A percentile compares a stretch with the other conserved stretches of the same genome.
Evolutionary conservation across 2,888 invertebrate genomes (phyloP).

Genomic region (Andrena bicolor): DNA sequence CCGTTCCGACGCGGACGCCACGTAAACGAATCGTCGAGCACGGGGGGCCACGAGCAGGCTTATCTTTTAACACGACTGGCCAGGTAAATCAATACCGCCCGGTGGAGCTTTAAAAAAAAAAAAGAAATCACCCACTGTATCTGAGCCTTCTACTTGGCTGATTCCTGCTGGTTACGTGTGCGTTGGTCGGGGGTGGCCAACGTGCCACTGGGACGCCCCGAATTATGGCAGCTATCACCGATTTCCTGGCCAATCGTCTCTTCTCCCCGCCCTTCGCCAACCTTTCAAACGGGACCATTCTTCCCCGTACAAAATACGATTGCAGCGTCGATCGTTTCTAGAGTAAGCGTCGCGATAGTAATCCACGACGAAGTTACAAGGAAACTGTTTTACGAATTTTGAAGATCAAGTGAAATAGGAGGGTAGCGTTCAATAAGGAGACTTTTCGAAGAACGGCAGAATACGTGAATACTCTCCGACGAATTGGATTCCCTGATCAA

Average conservation of each 20-base stretch:
- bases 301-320: neutral
- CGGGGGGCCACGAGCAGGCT: conserved; percentile 43
- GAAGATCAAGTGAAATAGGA: neutral
- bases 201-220: conserved; percentile 56
- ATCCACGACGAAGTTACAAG: neutral
- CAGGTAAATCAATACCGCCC: conserved; percentile 66
- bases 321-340: no score
- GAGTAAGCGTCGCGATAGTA: no score
- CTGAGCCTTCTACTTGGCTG: conserved; percentile 63
- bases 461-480: neutral
- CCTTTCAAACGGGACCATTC: neutral
- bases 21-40: conserved; percentile 41
- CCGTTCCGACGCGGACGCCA: conserved; percentile 17
- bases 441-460: neutral
- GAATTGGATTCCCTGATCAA: neutral
- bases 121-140: conserved; percentile 38
- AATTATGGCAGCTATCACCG: conserved; percentile 48
- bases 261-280: neutral
- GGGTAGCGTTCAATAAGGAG: neutral
- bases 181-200: conserved; percentile 30
- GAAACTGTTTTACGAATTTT: neutral
- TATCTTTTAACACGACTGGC: conserved; percentile 66
- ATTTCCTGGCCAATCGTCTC: conserved; percentile 36
- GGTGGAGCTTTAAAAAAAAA: conserved; percentile 53
- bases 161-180: conserved; percentile 50